A percentile compares a stretch with the other conserved stretches of the same genome.
Evolutionary conservation across 2,888 invertebrate genomes (phyloP).

Genomic region (Archaeoteleia sp.): DNA sequence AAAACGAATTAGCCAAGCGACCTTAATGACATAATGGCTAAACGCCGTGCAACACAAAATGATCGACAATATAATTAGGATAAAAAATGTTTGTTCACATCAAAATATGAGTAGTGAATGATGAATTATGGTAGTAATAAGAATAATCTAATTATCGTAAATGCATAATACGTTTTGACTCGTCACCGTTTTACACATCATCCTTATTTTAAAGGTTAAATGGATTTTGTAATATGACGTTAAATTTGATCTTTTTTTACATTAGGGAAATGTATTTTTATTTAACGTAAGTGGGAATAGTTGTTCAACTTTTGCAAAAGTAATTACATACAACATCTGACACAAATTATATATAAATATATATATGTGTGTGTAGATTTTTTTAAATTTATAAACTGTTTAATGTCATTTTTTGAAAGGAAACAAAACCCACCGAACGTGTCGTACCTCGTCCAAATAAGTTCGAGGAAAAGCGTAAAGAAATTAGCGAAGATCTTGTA

Average conservation of each 20-base stretch:
- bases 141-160: conserved; percentile 1
- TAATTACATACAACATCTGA: no score
- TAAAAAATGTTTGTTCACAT: conserved; percentile 33
- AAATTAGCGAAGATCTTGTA: conserved; percentile 36
- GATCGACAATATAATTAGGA: conserved; percentile 25
- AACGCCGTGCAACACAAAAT: conserved; percentile 17
- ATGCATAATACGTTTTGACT: no score
- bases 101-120: conserved; percentile 28
- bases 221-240: no score
- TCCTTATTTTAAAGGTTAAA: no score
- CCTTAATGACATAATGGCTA: conserved; percentile 33
- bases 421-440: conserved; percentile 28
- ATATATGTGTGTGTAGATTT: no score
- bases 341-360: no score
- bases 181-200: no score
- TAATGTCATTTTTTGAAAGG: conserved; percentile 28
- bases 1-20: conserved; percentile 35
- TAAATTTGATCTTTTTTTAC: no score
- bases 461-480: conserved; percentile 41
- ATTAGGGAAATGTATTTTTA: no score
- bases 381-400: conserved; percentile 7
- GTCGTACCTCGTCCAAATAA: conserved; percentile 34
- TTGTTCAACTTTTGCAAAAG: no score
- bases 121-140: conserved; percentile 8
- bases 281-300: no score